A percentile compares a stretch with the other conserved stretches of the same genome.
These are phyloP conservation scores for Pantherophis guttatus DNA, from an alignment of 2,113 vertebrate species.

Conservation along the genomic window DNA sequence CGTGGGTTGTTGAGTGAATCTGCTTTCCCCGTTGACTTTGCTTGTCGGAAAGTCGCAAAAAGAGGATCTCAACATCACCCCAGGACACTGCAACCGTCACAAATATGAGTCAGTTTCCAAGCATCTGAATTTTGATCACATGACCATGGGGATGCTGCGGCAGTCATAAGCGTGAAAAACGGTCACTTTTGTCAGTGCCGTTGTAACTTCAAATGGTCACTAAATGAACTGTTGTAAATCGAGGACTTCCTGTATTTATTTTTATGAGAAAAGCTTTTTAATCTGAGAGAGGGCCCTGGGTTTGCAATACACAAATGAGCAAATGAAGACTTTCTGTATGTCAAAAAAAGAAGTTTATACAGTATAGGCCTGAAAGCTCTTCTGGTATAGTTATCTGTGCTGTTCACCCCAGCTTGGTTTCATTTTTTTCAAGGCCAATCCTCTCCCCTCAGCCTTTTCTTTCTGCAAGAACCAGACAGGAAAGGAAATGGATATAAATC, in stretches of 20 bases:
- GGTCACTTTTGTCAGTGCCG: background rate
- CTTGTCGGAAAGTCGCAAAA: background rate
- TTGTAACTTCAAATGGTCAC: background rate
- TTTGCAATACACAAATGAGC: conserved; percentile 23
- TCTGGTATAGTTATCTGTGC: conserved; percentile 3
- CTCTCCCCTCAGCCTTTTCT: background rate
- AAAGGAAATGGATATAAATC: conserved; percentile 22
- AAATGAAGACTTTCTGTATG: conserved; percentile 26
- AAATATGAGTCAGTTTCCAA: background rate
- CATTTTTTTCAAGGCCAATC: background rate
- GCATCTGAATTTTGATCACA: background rate
- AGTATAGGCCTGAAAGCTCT: conserved; percentile 30
- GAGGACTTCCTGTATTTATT: background rate
- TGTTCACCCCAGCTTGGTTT: background rate
- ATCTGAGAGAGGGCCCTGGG: conserved; percentile 30
- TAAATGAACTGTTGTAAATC: background rate
- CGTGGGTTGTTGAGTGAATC: background rate
- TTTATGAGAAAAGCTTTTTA: conserved; percentile 27
- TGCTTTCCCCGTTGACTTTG: background rate
- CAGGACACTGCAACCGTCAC: background rate
- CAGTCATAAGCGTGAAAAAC: background rate
- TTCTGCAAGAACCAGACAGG: background rate
- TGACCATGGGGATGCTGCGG: background rate
- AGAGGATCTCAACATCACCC: background rate
- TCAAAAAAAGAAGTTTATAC: background rate